Conservation (phyloP, 2,888 invertebrate genomes). For the Himalopsyche japonica region DNA sequence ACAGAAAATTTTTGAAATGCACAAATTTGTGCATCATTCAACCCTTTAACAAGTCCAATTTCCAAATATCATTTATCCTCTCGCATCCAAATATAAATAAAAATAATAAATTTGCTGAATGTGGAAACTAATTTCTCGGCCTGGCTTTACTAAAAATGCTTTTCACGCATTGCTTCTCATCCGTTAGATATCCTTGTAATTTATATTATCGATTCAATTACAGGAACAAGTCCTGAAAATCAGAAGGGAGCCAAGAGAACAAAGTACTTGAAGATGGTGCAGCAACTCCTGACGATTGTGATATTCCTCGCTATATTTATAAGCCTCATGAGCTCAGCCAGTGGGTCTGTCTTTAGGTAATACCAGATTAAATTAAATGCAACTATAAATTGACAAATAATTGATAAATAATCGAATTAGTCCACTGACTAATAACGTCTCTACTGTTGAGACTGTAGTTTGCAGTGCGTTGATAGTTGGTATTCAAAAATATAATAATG, state of each 20-base stretch:
- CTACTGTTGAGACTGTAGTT: too few relatives aligned
- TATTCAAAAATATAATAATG: too few relatives aligned
- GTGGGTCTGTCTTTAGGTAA: constrained; percentile 71
- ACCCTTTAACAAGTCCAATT: not conserved
- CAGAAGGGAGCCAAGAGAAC: constrained; percentile 54
- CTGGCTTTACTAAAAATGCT: too few relatives aligned
- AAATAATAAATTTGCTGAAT: too few relatives aligned
- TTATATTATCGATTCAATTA: not conserved
- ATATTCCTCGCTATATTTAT: constrained; percentile 79
- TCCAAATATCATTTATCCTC: constrained; percentile 38
- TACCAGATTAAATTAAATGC: not conserved
- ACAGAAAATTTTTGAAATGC: too few relatives aligned
- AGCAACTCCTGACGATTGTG: constrained; percentile 74
- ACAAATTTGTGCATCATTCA: too few relatives aligned
- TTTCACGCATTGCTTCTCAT: constrained; percentile 42
- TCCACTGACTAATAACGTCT: too few relatives aligned
- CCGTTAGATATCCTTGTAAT: constrained; percentile 56
- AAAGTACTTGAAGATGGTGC: constrained; percentile 68
- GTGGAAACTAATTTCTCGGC: too few relatives aligned
- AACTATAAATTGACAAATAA: too few relatives aligned
- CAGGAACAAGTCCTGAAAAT: constrained; percentile 57
- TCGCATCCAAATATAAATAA: too few relatives aligned
- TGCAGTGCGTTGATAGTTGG: too few relatives aligned
- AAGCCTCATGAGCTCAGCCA: constrained; percentile 72
- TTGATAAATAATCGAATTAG: too few relatives aligned